Evolutionary conservation across 2,113 vertebrate species (phyloP).

Genomic region (Ifrita kowaldi): DNA sequence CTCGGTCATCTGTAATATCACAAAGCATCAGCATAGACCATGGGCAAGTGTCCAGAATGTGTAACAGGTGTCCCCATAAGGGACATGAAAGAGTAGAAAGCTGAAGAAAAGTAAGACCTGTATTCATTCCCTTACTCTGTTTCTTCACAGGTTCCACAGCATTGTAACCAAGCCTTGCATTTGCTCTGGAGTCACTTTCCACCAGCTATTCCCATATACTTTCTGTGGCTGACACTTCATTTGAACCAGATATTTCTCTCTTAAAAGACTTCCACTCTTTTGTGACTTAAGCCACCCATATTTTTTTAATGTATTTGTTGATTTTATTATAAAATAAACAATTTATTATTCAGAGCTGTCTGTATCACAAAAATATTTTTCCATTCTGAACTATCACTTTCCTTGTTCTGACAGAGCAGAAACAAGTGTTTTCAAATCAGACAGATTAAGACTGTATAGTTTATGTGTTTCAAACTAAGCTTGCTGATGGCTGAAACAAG

Average conservation of each 20-base stretch:
- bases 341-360: not conserved
- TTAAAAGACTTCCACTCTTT: not conserved
- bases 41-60: not conserved
- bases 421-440: not conserved
- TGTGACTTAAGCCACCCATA: not conserved
- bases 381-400: not conserved
- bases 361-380: not conserved
- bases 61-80: not conserved
- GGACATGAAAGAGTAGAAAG: not conserved
- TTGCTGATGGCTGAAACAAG: not conserved
- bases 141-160: not conserved
- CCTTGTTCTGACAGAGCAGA: not conserved
- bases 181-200: not conserved
- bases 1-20: not conserved
- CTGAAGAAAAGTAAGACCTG: not conserved
- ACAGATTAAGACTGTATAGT: not conserved
- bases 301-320: not conserved
- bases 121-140: not conserved
- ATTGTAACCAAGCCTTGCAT: not conserved
- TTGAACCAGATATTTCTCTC: not conserved
- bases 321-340: not conserved
- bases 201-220: not conserved
- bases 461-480: not conserved
- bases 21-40: not conserved
- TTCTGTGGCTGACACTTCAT: not conserved